phyloP scores from a whole-genome alignment of 2,113 vertebrate genomes.

The Irena cyanogastra region DNA sequence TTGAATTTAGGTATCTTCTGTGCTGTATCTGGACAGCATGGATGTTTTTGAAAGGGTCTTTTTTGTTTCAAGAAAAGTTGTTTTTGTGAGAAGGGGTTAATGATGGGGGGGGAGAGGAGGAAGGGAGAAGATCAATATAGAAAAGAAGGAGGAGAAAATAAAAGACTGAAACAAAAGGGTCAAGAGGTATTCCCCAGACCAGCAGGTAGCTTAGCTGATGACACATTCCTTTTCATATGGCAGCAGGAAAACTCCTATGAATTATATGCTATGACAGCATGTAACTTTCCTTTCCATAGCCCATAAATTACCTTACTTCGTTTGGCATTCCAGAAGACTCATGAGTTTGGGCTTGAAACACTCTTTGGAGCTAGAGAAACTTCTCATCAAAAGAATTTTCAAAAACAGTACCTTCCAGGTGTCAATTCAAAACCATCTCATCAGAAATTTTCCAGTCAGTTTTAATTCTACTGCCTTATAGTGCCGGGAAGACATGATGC shows the following conservation, averaged over 20 bases:
- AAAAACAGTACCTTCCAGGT: neutral
- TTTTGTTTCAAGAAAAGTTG: neutral
- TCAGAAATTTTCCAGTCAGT: neutral
- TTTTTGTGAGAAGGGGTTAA: neutral
- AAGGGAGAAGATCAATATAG: neutral
- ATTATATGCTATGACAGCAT: neutral
- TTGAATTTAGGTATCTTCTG: neutral
- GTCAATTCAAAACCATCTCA: neutral
- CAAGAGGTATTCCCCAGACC: neutral
- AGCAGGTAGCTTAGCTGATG: neutral
- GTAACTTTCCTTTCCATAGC: neutral
- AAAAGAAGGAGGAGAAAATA: neutral
- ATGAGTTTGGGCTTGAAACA: neutral
- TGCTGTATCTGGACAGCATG: neutral
- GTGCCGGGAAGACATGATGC: neutral
- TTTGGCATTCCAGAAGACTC: neutral
- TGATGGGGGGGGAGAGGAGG: neutral
- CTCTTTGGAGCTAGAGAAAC: neutral
- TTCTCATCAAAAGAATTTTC: neutral
- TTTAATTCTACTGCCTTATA: neutral
- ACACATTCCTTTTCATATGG: neutral
- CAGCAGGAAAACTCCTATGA: neutral
- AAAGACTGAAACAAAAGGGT: neutral
- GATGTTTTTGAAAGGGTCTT: neutral
- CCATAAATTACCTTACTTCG: neutral